A percentile compares a stretch with the other conserved stretches of the same genome.
phyloP scores from a whole-genome alignment of 1,140 invertebrate species.

The Diorhabda sublineata region DNA sequence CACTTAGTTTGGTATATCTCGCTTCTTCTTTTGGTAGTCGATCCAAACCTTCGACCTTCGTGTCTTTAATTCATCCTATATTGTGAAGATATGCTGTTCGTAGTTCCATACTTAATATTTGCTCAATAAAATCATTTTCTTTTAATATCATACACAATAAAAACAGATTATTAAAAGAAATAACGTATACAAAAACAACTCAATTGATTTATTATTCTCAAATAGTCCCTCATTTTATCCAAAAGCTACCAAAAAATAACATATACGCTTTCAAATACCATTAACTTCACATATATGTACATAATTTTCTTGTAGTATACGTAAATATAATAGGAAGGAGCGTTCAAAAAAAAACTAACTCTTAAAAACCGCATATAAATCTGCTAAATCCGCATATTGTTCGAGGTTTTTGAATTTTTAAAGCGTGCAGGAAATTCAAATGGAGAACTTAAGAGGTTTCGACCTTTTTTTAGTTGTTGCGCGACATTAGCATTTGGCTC shows the following conservation, averaged over 20 bases:
- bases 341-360: neutral
- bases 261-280: neutral
- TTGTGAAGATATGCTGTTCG: too few relatives aligned
- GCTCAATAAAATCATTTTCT: too few relatives aligned
- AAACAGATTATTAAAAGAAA: too few relatives aligned
- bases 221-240: too few relatives aligned
- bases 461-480: neutral
- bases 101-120: too few relatives aligned
- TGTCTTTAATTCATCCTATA: too few relatives aligned
- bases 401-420: neutral
- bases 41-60: too few relatives aligned
- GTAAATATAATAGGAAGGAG: slow-evolving; percentile 2
- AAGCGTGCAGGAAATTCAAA: neutral
- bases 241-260: neutral
- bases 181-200: too few relatives aligned
- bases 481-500: neutral
- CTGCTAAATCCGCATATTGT: neutral
- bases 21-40: too few relatives aligned
- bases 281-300: neutral
- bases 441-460: neutral
- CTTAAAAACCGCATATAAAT: neutral
- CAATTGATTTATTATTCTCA: too few relatives aligned
- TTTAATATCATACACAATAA: too few relatives aligned
- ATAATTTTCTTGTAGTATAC: slow-evolving; percentile 1
- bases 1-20: too few relatives aligned